Conservation (phyloP, 2,888 invertebrate genomes). For the Priocnemis perturbator region DNA sequence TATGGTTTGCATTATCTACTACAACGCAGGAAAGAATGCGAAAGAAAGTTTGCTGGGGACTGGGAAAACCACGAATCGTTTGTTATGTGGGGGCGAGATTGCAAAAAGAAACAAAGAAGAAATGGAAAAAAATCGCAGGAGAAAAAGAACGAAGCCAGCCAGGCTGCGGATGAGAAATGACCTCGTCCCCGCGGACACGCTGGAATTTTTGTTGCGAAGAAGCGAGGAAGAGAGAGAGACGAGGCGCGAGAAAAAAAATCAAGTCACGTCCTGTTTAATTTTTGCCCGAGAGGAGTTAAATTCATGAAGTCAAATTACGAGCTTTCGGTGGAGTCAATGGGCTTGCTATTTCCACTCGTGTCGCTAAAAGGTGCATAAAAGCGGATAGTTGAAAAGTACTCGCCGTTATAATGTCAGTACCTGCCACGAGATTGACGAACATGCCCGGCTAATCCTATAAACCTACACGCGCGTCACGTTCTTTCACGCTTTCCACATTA, state of each 20-base stretch:
- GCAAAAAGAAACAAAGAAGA: conserved; percentile 7
- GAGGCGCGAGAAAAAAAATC: conserved; percentile 19
- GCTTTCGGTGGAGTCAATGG: conserved; percentile 1
- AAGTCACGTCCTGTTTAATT: conserved; percentile 28
- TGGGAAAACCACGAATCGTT: conserved; percentile 28
- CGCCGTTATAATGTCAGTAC: too few species aligned
- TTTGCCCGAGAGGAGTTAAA: conserved; percentile 21
- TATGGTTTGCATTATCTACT: too few species aligned
- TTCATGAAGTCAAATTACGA: conserved; percentile 10
- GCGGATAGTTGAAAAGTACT: too few species aligned
- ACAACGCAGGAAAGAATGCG: too few species aligned
- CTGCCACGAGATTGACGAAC: too few species aligned
- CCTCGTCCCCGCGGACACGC: conserved; percentile 23
- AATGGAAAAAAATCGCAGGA: conserved; percentile 8
- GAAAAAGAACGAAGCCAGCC: neutral
- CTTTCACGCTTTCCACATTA: too few species aligned
- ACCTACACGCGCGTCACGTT: too few species aligned
- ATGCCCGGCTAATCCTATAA: too few species aligned
- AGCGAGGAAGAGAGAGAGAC: conserved; percentile 19
- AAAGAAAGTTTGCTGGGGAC: conserved; percentile 22
- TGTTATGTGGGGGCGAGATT: conserved; percentile 18
- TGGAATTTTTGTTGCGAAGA: conserved; percentile 26
- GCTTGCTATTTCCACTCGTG: neutral
- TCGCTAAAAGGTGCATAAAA: neutral
- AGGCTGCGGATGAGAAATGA: conserved; percentile 45